A percentile compares a stretch with the other conserved stretches of the same genome.
phyloP scores from a whole-genome alignment of 2,113 vertebrate genomes.

The Crotalus helleri region DNA sequence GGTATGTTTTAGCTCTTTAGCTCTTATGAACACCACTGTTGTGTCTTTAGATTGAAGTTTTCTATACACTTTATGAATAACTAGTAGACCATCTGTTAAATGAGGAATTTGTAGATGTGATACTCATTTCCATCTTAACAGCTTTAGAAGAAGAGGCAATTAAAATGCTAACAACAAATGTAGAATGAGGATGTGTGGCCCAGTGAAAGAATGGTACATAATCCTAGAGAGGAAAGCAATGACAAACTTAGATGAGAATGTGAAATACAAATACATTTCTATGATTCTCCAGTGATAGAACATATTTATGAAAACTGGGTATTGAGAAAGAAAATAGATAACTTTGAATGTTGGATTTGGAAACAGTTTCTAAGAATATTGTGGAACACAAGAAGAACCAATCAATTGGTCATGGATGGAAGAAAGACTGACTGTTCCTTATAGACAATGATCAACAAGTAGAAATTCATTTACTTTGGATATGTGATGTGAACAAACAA shows the following conservation, averaged over 20 bases:
- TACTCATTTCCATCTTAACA: neutral
- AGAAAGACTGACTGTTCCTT: neutral
- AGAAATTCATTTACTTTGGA: neutral
- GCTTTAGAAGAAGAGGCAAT: neutral
- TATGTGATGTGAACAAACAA: neutral
- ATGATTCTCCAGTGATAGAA: neutral
- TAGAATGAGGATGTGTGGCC: neutral
- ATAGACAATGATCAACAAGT: neutral
- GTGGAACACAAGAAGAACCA: neutral
- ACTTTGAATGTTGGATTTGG: neutral
- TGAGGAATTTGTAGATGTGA: neutral
- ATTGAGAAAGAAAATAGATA: neutral
- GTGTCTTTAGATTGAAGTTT: neutral
- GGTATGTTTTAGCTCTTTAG: neutral
- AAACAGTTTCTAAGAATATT: neutral
- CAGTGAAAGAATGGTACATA: neutral
- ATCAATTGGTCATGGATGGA: neutral
- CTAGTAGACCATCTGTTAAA: neutral
- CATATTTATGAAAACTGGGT: neutral
- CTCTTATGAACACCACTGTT: neutral
- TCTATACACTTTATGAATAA: neutral
- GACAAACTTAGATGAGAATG: neutral
- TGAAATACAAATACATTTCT: neutral
- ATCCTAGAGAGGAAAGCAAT: neutral
- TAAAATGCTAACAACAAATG: neutral